Percentiles rank a stretch among this genome's conserved stretches.
These are phyloP conservation scores for Aradophagus sp. DNA, from an alignment of 1,140 invertebrate genomes.

Conservation along the genomic window DNA sequence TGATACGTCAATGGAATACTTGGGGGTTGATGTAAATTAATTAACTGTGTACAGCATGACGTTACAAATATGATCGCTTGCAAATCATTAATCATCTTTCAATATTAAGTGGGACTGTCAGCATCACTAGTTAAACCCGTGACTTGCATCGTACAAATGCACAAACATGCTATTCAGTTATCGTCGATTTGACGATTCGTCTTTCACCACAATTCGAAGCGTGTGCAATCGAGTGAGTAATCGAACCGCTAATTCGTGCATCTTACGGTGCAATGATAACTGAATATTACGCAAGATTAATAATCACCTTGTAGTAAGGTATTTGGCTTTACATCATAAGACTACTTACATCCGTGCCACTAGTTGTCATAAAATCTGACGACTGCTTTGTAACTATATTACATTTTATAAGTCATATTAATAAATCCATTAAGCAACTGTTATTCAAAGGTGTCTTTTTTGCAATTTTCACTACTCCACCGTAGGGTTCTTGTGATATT, in stretches of 20 bases:
- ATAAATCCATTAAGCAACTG: conserved; percentile 68
- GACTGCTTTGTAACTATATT: conserved; percentile 61
- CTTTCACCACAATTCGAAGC: conserved; percentile 66
- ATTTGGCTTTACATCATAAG: conserved; percentile 48
- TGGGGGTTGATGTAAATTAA: not conserved
- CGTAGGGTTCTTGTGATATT: no score
- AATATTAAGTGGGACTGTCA: not conserved
- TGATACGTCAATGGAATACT: conserved; percentile 12
- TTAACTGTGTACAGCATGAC: not conserved
- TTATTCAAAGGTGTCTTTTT: not conserved
- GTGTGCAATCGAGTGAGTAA: conserved; percentile 56
- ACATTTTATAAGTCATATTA: conserved; percentile 67
- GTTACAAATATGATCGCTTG: conserved; percentile 1
- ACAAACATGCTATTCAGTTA: conserved; percentile 56
- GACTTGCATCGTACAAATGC: conserved; percentile 51
- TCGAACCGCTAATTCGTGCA: conserved; percentile 57
- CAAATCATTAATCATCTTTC: no score
- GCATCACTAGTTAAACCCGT: conserved; percentile 6
- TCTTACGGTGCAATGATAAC: conserved; percentile 56
- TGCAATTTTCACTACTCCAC: no score
- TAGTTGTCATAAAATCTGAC: conserved; percentile 37
- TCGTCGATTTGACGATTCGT: conserved; percentile 58
- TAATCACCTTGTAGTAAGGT: conserved; percentile 37
- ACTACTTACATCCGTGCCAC: conserved; percentile 48
- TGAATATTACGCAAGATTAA: conserved; percentile 40